These are phyloP conservation scores for Syngnathus scovelli DNA, from an alignment of 2,113 vertebrate species.

Conservation along the genomic window DNA sequence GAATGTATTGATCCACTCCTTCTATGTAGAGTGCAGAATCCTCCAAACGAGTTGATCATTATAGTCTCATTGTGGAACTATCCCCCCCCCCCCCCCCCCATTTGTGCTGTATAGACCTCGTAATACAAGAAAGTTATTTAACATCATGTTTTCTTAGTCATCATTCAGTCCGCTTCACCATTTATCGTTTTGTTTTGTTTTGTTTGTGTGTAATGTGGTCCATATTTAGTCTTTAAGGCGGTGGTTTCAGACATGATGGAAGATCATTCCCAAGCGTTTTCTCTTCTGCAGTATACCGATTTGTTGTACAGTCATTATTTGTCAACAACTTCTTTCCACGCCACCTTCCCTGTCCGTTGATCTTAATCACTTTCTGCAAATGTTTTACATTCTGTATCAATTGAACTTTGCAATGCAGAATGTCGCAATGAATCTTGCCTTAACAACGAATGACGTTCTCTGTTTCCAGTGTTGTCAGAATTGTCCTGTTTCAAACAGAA, in stretches of 20 bases:
- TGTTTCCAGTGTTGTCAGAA: constrained; percentile 18
- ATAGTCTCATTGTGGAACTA: constrained; percentile 5
- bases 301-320: constrained; percentile 5
- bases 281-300: background rate
- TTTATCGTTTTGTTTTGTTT: background rate
- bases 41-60: background rate
- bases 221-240: constrained; percentile 12
- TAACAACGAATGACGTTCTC: constrained; percentile 36
- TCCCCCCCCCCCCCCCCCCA: too few relatives aligned
- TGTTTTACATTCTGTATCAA: constrained; percentile 14
- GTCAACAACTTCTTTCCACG: constrained; percentile 11
- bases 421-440: constrained; percentile 46
- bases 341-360: background rate
- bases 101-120: background rate
- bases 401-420: constrained; percentile 18
- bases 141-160: constrained; percentile 4
- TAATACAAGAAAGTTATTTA: background rate
- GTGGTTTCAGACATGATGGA: constrained; percentile 12
- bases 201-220: constrained; percentile 3
- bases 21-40: background rate
- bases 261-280: constrained; percentile 29
- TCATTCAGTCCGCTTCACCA: background rate
- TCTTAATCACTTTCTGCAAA: background rate
- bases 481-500: constrained; percentile 53
- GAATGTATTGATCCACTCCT: constrained; percentile 1